Percentiles rank a stretch among this genome's conserved stretches.
Conservation (phyloP, 2,797 vertebrate species). For the Helicolenus hilgendorfi region DNA sequence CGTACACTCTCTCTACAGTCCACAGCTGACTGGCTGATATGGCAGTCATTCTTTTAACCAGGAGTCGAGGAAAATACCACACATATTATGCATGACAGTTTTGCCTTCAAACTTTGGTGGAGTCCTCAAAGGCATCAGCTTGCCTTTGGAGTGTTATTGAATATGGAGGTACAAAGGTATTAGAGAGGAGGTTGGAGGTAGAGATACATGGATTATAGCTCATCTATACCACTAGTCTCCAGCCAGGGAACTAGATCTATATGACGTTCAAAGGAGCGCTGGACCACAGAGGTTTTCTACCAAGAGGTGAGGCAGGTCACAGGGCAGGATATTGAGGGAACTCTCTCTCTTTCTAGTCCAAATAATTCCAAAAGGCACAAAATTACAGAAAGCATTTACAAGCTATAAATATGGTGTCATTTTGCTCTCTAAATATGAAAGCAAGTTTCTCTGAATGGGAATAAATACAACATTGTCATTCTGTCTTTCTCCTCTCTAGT, state of each 20-base stretch:
- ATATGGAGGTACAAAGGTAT: constrained; percentile 59
- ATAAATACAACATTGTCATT: not conserved
- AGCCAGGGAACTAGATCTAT: constrained; percentile 70
- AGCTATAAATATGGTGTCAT: not conserved
- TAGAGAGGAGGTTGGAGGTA: constrained; percentile 51
- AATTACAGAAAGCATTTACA: not conserved
- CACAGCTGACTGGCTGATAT: constrained; percentile 78
- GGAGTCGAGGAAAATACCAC: constrained; percentile 61
- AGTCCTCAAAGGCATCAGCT: constrained; percentile 63
- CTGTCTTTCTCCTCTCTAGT: constrained; percentile 11
- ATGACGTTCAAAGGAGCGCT: constrained; percentile 71
- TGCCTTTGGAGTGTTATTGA: constrained; percentile 75
- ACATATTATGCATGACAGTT: constrained; percentile 62
- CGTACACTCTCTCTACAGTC: constrained; percentile 43
- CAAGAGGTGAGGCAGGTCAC: constrained; percentile 37
- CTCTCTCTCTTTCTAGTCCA: not conserved
- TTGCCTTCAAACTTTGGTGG: constrained; percentile 58
- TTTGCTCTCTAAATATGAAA: not conserved
- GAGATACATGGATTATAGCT: constrained; percentile 76
- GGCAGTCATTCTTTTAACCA: constrained; percentile 70
- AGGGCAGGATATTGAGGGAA: constrained; percentile 2
- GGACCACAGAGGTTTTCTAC: constrained; percentile 52
- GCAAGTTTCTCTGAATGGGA: not conserved
- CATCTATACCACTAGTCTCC: constrained; percentile 72
- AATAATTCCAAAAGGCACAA: not conserved